Base-by-base conservation (phyloP, 2,113 vertebrate species). In the Ctenomys sociabilis region DNA sequence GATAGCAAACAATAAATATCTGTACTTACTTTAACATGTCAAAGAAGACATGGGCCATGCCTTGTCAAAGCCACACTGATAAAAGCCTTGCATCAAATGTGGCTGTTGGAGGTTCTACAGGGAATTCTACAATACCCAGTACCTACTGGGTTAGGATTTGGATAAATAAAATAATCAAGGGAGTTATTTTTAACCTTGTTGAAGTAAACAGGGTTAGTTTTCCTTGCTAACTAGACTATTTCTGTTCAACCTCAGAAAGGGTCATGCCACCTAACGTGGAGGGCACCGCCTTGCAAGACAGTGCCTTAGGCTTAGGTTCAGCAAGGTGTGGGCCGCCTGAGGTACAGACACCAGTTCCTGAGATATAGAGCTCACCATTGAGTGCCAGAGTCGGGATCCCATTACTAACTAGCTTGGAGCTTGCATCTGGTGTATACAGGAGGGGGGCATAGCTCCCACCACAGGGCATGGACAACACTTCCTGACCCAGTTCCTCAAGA, bases 171-270 rank as follows among this genome's bases (percentile, higher is more conserved):
- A 57, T 30, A 57, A 43, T 19, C 40, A 10, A 49, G 7, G 22
- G 26, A 54, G 59, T 59, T 28, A 57, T 24, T 93, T 82, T 70
- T 24, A 17, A 43, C 61, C 52, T 85, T 54, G 35, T 64, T 70
- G 59, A 70, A 54, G 37, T 70, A 82, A 93, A 91, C 26, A 43
- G 19, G n/a, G n/a, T 80, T 61, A 21, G 72, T 88, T 32, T 88
- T 63, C 66, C 22, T 92, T 40, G 28, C 61, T 94, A 68, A 88
- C 32, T 26, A 28, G 9, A 12, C n/a, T 86, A 35, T 88, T 92
- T 63, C 63, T 66, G 10, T 64, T 83, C 72, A 91, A 61, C n/a
- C 80, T 68, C 83, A 16, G 32, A 82, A 92, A 49, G 72, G 85
- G 85, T n/a, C n/a, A n/a, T n/a, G n/a, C n/a, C n/a, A n/a, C n/a